phyloP scores from a whole-genome alignment of 1,140 invertebrate species.

The Thrips palmi region DNA sequence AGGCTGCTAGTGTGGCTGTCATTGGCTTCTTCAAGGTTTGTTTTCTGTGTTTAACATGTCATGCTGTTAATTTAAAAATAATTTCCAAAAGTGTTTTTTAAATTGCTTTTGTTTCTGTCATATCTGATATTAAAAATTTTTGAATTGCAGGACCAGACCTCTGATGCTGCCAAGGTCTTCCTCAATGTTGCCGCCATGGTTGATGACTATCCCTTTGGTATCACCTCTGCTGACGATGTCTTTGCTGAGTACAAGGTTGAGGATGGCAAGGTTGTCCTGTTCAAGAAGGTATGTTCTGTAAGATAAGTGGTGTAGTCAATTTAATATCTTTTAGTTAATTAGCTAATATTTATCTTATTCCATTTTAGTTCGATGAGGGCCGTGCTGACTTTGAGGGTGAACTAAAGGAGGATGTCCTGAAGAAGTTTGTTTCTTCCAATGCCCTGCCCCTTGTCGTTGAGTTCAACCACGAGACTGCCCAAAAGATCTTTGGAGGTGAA shows the following conservation, averaged over 20 bases:
- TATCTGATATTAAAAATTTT: too few relatives aligned
- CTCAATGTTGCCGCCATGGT: conserved; percentile 53
- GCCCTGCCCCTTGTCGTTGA: conserved; percentile 87
- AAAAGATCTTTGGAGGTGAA: conserved; percentile 95
- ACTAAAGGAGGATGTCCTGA: conserved; percentile 43
- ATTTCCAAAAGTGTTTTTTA: conserved; percentile 1
- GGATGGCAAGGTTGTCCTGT: conserved; percentile 59
- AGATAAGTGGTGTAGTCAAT: neutral
- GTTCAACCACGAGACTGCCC: conserved; percentile 93
- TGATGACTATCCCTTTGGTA: conserved; percentile 81
- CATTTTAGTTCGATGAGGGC: conserved; percentile 79
- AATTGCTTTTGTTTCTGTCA: conserved; percentile 3
- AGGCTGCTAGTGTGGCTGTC: conserved; percentile 58
- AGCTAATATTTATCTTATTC: conserved; percentile 20
- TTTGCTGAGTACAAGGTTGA: conserved; percentile 54
- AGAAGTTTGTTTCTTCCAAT: conserved; percentile 69
- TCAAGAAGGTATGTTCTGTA: conserved; percentile 59
- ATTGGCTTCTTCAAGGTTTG: conserved; percentile 83
- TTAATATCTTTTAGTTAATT: conserved; percentile 3
- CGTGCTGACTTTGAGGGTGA: conserved; percentile 60
- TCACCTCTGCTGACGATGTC: conserved; percentile 58
- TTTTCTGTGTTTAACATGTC: neutral
- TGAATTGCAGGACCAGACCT: conserved; percentile 44
- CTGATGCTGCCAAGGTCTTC: conserved; percentile 67
- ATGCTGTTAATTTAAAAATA: neutral